Evolutionary conservation across 1,140 invertebrate species (phyloP).

Genomic region (Orius laevigatus): DNA sequence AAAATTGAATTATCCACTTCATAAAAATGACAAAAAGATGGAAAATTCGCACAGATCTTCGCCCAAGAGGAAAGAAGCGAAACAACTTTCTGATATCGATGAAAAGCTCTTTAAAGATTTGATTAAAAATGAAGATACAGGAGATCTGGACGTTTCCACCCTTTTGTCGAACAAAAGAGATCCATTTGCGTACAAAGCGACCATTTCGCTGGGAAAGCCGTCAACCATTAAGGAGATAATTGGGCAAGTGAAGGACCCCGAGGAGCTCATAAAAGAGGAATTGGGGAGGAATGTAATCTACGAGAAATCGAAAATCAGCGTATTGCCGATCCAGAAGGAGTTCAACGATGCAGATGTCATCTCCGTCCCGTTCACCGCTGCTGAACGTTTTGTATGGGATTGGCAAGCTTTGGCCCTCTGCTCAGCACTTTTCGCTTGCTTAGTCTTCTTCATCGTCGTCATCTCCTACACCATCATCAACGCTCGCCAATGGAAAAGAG

Average conservation of each 20-base stretch:
- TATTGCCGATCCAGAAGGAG: background rate
- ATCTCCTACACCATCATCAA: conserved; percentile 43
- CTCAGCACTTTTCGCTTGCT: conserved; percentile 39
- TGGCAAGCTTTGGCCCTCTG: conserved; percentile 43
- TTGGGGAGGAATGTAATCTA: conserved; percentile 5
- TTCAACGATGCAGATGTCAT: conserved; percentile 8
- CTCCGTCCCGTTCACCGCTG: conserved; percentile 17
- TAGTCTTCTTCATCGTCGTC: conserved; percentile 44
- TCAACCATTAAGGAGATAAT: conserved; percentile 14
- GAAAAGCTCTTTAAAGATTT: conserved; percentile 6
- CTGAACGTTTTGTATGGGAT: conserved; percentile 25
- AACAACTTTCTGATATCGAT: background rate
- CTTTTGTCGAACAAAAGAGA: conserved; percentile 7
- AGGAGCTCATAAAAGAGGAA: conserved; percentile 10
- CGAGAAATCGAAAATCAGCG: conserved; percentile 11
- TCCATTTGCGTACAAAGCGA: conserved; percentile 1
- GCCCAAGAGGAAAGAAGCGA: background rate
- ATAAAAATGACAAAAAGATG: conserved; percentile 9
- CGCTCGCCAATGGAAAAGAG: conserved; percentile 39
- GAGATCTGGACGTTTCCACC: conserved; percentile 1
- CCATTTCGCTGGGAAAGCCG: conserved; percentile 13
- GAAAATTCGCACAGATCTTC: conserved; percentile 2
- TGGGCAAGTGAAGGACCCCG: conserved; percentile 9
- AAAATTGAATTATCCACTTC: conserved; percentile 9
- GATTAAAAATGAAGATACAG: conserved; percentile 10